Conservation (phyloP, 1,140 invertebrate species). For the Macrobrachium nipponense region DNA sequence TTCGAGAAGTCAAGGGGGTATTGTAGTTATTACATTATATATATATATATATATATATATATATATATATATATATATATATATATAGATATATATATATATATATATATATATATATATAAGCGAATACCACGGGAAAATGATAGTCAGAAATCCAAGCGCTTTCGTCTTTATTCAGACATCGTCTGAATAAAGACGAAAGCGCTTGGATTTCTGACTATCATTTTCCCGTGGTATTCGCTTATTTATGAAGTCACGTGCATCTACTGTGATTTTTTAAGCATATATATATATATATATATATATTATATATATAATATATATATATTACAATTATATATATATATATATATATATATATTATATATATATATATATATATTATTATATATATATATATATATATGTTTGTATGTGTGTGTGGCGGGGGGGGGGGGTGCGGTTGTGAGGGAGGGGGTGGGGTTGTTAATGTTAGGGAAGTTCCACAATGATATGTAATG, state of each 20-base stretch:
- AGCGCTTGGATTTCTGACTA: too few relatives aligned
- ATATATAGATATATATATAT: conserved; percentile 1
- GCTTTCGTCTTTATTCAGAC: too few relatives aligned
- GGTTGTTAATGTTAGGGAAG: too few relatives aligned
- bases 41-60: conserved; percentile 15
- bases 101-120: conserved; percentile 2
- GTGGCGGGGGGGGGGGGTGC: not conserved
- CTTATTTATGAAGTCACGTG: too few relatives aligned
- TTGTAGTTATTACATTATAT: not conserved
- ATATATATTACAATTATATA: not conserved
- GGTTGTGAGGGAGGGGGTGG: too few relatives aligned
- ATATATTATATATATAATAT: conserved; percentile 16
- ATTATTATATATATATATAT: conserved; percentile 10
- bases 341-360: conserved; percentile 15
- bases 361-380: conserved; percentile 16
- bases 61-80: conserved; percentile 16
- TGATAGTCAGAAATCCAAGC: too few relatives aligned
- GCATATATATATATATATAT: conserved; percentile 15
- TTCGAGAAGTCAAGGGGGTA: too few relatives aligned
- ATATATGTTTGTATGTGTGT: not conserved
- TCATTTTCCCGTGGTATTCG: too few relatives aligned
- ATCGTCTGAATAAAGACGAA: too few relatives aligned
- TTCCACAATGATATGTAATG: too few relatives aligned
- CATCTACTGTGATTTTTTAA: too few relatives aligned
- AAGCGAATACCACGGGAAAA: too few relatives aligned